Evolutionary conservation across 2,113 vertebrate species (phyloP).

Genomic region (Condylura cristata): DNA sequence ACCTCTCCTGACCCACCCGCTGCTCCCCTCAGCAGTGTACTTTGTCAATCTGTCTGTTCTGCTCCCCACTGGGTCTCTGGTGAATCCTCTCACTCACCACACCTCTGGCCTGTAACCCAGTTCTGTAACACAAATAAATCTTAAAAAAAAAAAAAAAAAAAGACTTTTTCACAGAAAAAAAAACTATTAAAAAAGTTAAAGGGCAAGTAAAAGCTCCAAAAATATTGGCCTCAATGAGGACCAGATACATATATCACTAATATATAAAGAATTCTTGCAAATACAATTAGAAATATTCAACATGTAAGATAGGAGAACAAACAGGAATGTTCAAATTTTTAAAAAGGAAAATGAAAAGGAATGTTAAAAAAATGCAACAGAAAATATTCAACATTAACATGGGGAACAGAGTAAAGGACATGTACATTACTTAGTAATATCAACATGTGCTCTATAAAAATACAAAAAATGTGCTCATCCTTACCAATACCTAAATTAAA

Average conservation of each 20-base stretch:
- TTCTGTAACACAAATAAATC: too few relatives aligned
- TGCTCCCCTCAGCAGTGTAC: too few relatives aligned
- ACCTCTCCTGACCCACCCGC: too few relatives aligned
- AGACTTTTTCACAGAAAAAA: neutral
- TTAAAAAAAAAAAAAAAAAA: too few relatives aligned
- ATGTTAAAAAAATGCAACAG: neutral
- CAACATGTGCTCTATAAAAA: neutral
- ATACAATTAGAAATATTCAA: conserved; percentile 2
- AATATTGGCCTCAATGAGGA: neutral
- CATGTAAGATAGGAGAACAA: neutral
- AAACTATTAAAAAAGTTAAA: neutral
- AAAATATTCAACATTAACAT: neutral
- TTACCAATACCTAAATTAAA: conserved; percentile 8
- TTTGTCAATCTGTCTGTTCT: too few relatives aligned
- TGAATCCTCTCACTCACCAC: too few relatives aligned
- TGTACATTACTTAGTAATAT: neutral
- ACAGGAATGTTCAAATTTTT: neutral
- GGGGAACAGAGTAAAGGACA: neutral
- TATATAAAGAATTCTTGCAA: neutral
- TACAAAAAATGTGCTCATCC: neutral
- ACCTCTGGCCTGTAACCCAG: too few relatives aligned
- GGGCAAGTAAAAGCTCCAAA: neutral
- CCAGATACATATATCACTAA: neutral
- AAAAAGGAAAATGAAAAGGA: neutral
- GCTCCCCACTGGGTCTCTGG: too few relatives aligned